Percentiles rank a stretch among this genome's conserved stretches.
Conservation (phyloP, 1,140 invertebrate genomes). For the Teleogryllus occipitalis region DNA sequence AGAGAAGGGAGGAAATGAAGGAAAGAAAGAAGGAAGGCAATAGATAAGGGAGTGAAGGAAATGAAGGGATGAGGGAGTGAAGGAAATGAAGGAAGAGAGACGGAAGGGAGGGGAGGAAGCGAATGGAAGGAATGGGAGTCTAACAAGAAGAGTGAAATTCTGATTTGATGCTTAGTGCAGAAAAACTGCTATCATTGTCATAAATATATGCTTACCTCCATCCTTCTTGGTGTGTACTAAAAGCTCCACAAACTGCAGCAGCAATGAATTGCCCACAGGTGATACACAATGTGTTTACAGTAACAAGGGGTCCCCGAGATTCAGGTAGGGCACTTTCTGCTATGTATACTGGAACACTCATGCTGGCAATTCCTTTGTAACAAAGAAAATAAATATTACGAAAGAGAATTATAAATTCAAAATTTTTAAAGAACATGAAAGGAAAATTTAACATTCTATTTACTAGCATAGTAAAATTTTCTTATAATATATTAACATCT, state of each 20-base stretch:
- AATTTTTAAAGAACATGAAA: background rate
- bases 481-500: no score
- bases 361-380: constrained; percentile 47
- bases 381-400: constrained; percentile 15
- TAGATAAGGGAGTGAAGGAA: no score
- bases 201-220: constrained; percentile 40
- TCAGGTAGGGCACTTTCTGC: constrained; percentile 48
- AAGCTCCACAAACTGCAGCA: constrained; percentile 45
- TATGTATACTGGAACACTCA: constrained; percentile 55
- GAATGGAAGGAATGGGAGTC: background rate
- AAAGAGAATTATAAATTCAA: background rate
- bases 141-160: background rate
- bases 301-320: constrained; percentile 45
- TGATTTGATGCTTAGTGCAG: background rate
- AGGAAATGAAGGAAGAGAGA: no score
- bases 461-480: no score
- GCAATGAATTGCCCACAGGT: constrained; percentile 51
- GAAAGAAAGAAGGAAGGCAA: no score
- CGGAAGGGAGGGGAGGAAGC: background rate
- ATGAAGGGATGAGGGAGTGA: no score
- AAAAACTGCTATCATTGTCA: no score
- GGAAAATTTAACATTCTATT: no score
- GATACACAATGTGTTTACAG: constrained; percentile 50
- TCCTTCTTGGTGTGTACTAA: constrained; percentile 40
- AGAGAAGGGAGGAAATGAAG: no score